phyloP scores from a whole-genome alignment of 1,140 invertebrate species.

The Lepidostoma basale region DNA sequence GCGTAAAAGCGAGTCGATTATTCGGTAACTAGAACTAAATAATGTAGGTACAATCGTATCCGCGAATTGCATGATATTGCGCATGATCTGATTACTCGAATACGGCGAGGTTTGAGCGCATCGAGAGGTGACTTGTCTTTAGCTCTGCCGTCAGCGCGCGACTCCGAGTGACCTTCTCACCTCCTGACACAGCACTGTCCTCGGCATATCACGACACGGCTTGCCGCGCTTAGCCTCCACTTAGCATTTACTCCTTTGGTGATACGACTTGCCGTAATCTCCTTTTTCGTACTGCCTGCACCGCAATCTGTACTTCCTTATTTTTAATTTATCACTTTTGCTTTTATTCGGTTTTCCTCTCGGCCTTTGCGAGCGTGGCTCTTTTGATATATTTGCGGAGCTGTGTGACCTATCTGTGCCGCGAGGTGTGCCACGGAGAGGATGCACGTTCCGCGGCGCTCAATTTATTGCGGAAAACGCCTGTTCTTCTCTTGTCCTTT shows the following conservation, averaged over 20 bases:
- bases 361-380: not conserved
- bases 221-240: slow-evolving; percentile 18
- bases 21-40: too few species aligned
- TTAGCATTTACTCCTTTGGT: slow-evolving; percentile 5
- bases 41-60: too few species aligned
- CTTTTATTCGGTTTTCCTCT: not conserved
- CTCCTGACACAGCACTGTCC: slow-evolving; percentile 15
- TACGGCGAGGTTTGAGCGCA: too few species aligned
- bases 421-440: not conserved
- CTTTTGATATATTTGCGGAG: not conserved
- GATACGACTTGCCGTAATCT: slow-evolving; percentile 3
- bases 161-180: slow-evolving; percentile 15
- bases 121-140: too few species aligned
- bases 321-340: not conserved
- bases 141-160: too few species aligned
- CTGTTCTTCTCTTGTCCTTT: slow-evolving; percentile 13
- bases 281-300: not conserved
- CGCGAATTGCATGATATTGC: too few species aligned
- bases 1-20: too few species aligned
- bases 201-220: slow-evolving; percentile 24
- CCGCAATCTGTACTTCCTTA: not conserved
- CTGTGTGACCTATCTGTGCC: not conserved
- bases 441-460: slow-evolving; percentile 2
- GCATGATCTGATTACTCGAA: too few species aligned
- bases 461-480: slow-evolving; percentile 17